Conservation (phyloP, 2,888 invertebrate genomes). For the Prenolepis imparis region DNA sequence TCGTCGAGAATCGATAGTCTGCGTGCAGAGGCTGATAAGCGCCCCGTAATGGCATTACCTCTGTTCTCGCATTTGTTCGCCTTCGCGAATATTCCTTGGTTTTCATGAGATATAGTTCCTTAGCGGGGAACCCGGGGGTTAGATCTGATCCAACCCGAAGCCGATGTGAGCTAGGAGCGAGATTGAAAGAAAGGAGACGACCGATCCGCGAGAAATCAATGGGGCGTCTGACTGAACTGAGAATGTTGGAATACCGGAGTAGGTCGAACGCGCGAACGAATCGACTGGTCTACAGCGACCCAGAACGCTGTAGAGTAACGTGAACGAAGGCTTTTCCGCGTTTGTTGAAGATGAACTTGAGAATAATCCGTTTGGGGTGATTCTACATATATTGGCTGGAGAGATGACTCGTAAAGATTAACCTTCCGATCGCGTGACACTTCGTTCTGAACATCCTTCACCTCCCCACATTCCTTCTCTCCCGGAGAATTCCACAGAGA, state of each 20-base stretch:
- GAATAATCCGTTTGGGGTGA: neutral
- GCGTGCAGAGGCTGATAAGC: conserved; percentile 80
- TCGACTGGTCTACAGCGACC: conserved; percentile 12
- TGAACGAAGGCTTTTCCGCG: neutral
- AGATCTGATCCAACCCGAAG: neutral
- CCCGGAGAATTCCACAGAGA: neutral
- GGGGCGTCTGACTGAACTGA: conserved; percentile 38
- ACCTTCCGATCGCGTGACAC: neutral
- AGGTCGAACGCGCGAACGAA: conserved; percentile 22
- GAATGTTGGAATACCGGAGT: neutral
- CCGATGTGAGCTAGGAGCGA: conserved; percentile 43
- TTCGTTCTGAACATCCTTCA: neutral
- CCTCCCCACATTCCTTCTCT: neutral
- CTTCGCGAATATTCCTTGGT: conserved; percentile 12
- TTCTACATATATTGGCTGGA: neutral
- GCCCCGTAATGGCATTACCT: conserved; percentile 62
- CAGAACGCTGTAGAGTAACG: neutral
- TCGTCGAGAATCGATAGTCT: conserved; percentile 83
- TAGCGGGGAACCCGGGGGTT: neutral
- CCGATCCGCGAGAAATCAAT: conserved; percentile 70
- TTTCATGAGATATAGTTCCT: neutral
- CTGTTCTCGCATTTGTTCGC: conserved; percentile 14
- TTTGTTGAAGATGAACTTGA: neutral
- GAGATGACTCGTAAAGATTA: neutral
- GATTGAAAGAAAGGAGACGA: conserved; percentile 35